These are phyloP conservation scores for Pararge aegeria DNA, from an alignment of 1,140 invertebrate genomes.

Conservation along the genomic window DNA sequence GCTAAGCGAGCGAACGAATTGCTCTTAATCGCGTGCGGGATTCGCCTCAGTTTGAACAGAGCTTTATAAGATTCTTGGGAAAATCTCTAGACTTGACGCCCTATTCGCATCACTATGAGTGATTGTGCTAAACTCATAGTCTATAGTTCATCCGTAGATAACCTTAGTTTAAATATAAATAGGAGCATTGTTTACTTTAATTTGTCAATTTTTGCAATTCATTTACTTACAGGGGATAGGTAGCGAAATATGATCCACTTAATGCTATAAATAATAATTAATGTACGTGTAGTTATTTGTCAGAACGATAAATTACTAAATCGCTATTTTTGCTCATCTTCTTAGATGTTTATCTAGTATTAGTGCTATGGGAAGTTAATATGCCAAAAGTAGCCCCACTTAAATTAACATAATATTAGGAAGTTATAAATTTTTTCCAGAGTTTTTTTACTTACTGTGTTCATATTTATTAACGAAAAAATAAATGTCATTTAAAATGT, in stretches of 20 bases:
- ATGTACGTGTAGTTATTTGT: conserved; percentile 14
- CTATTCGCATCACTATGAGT: conserved; percentile 71
- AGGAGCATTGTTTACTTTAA: conserved; percentile 12
- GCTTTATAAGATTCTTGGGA: conserved; percentile 13
- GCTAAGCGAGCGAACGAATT: too few species aligned
- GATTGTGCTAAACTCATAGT: conserved; percentile 79
- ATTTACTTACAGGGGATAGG: conserved; percentile 26
- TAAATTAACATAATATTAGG: background rate
- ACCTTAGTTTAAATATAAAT: conserved; percentile 41
- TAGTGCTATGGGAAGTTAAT: background rate
- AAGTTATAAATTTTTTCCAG: too few species aligned
- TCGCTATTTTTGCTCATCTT: background rate
- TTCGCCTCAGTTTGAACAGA: too few species aligned
- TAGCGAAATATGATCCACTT: conserved; percentile 25
- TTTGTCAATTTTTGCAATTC: conserved; percentile 25
- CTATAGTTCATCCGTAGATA: conserved; percentile 58
- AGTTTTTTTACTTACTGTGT: background rate
- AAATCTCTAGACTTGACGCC: conserved; percentile 46
- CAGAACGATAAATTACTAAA: background rate
- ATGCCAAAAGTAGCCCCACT: background rate
- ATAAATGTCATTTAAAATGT: background rate
- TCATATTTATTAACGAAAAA: background rate
- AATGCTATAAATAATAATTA: background rate
- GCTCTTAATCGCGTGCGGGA: too few species aligned
- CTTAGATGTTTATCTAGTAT: conserved; percentile 7